These are phyloP conservation scores for Tachuris rubrigastra DNA, from an alignment of 2,113 vertebrate genomes.

Conservation along the genomic window DNA sequence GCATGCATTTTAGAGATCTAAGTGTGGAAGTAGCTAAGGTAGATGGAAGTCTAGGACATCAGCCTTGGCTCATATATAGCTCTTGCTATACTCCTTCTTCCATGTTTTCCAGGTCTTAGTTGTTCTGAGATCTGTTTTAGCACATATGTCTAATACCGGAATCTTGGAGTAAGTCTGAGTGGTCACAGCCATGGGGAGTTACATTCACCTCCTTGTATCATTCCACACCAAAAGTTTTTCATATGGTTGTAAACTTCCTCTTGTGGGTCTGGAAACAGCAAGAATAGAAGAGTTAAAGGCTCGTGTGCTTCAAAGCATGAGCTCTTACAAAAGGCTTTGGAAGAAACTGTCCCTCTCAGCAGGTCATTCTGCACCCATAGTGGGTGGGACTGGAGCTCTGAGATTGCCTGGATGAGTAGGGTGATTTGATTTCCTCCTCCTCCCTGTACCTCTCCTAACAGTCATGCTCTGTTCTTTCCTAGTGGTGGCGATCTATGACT, in stretches of 20 bases:
- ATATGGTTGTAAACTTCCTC: neutral
- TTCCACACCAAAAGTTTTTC: neutral
- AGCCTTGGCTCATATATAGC: neutral
- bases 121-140: neutral
- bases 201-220: neutral
- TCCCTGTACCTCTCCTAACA: neutral
- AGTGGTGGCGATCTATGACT: slow-evolving; percentile 99
- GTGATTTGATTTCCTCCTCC: neutral
- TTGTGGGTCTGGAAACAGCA: neutral
- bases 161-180: neutral
- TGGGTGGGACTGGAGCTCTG: neutral
- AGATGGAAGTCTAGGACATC: neutral
- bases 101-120: neutral
- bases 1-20: neutral
- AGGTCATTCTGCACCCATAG: neutral
- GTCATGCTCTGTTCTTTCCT: slow-evolving; percentile 31
- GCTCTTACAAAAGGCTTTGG: neutral
- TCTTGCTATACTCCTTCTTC: neutral
- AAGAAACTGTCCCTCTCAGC: neutral
- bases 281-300: neutral
- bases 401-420: rapidly evolving
- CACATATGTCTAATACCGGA: neutral
- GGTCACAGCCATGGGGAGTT: neutral
- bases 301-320: neutral
- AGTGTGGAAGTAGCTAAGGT: neutral